A percentile compares a stretch with the other conserved stretches of the same genome.
Conservation (phyloP, 2,113 vertebrate species). For the Anoplopoma fimbria region DNA sequence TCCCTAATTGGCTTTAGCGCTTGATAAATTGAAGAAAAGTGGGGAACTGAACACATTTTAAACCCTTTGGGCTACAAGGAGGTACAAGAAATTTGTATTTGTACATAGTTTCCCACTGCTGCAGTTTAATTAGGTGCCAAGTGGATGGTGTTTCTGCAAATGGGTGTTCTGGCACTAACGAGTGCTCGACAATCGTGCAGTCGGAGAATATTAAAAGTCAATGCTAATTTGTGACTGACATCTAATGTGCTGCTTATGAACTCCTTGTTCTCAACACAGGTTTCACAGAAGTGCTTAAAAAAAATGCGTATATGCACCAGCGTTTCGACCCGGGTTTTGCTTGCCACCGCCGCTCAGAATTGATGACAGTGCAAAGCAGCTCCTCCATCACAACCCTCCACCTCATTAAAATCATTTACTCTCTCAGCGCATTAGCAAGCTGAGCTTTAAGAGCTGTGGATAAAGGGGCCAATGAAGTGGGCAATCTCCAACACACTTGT, state of each 20-base stretch:
- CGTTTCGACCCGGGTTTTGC: slow-evolving; percentile 24
- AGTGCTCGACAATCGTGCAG: not conserved
- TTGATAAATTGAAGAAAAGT: slow-evolving; percentile 26
- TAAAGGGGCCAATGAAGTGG: slow-evolving; percentile 66
- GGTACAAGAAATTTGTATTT: slow-evolving; percentile 26
- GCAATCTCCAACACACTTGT: slow-evolving; percentile 51
- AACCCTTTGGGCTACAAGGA: slow-evolving; percentile 7
- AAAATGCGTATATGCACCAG: not conserved
- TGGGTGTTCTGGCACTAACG: slow-evolving; percentile 13
- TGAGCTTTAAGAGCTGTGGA: slow-evolving; percentile 53
- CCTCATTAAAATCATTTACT: slow-evolving; percentile 70
- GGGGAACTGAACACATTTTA: slow-evolving; percentile 6
- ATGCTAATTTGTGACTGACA: slow-evolving; percentile 32
- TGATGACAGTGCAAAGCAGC: slow-evolving; percentile 47
- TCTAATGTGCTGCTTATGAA: not conserved
- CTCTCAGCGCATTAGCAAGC: slow-evolving; percentile 62
- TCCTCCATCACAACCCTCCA: slow-evolving; percentile 60
- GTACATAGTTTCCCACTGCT: slow-evolving; percentile 24
- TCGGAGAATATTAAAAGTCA: slow-evolving; percentile 9
- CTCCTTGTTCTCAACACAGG: slow-evolving; percentile 12
- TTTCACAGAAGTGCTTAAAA: slow-evolving; percentile 24
- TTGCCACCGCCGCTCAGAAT: slow-evolving; percentile 20
- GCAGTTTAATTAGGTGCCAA: slow-evolving; percentile 43
- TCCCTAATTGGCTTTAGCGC: slow-evolving; percentile 31
- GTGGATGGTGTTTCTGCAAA: slow-evolving; percentile 30